These are phyloP conservation scores for Hartigia nigra DNA, from an alignment of 2,888 invertebrate genomes.

Conservation along the genomic window DNA sequence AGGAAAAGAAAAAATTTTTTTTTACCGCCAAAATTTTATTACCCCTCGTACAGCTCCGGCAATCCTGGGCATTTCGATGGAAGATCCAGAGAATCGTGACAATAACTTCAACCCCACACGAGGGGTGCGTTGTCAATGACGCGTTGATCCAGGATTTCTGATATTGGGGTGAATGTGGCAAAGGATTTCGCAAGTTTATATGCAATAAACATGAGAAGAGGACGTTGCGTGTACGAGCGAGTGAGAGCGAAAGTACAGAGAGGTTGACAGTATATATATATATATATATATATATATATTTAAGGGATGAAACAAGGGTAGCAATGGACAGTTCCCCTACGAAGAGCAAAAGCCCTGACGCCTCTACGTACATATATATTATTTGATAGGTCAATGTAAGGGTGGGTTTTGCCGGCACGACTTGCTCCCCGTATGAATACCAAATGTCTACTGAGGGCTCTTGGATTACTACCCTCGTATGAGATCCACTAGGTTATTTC, in stretches of 20 bases:
- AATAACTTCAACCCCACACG: too few species aligned
- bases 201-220: background rate
- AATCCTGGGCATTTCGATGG: background rate
- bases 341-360: background rate
- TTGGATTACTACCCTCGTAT: background rate
- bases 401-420: background rate
- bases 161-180: too few species aligned
- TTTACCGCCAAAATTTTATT: too few species aligned
- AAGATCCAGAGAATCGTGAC: background rate
- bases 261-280: background rate
- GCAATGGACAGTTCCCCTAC: background rate
- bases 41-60: background rate
- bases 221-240: background rate
- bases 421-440: background rate
- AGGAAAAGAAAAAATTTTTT: too few species aligned
- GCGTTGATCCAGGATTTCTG: too few species aligned
- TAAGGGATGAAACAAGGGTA: background rate
- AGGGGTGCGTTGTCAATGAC: too few species aligned
- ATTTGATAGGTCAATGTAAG: background rate
- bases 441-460: background rate
- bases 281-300: background rate
- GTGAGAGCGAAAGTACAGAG: background rate
- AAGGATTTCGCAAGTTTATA: background rate
- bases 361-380: background rate
- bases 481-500: background rate